Percentiles rank a stretch among this genome's conserved stretches.
These are phyloP conservation scores for Nothocercus julius DNA, from an alignment of 2,113 vertebrate species.

Conservation along the genomic window DNA sequence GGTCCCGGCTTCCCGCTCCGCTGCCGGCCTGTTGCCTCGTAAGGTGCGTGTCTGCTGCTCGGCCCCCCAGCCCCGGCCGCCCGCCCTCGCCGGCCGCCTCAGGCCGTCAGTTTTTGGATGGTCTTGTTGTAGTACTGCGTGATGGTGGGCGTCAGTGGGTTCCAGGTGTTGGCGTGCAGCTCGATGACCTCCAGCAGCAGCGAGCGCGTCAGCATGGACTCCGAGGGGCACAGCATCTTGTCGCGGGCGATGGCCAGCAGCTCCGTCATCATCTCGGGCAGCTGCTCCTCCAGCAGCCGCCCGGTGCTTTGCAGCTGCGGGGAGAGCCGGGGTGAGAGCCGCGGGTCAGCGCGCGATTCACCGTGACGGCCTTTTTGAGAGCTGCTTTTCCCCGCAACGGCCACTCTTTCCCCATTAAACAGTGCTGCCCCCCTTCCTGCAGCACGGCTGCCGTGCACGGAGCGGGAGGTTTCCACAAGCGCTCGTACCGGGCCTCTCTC, in stretches of 20 bases:
- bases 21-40: not conserved
- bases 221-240: slow-evolving; percentile 96
- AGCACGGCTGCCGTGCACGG: not conserved
- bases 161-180: slow-evolving; percentile 96
- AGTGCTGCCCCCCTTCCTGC: too few relatives aligned
- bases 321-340: slow-evolving; percentile 24
- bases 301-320: slow-evolving; percentile 93
- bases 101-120: slow-evolving; percentile 97
- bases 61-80: slow-evolving; percentile 33
- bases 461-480: slow-evolving; percentile 26
- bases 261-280: slow-evolving; percentile 97
- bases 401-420: too few relatives aligned
- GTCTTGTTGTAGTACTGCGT: slow-evolving; percentile 99
- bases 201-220: slow-evolving; percentile 94
- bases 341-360: not conserved
- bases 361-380: too few relatives aligned
- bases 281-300: slow-evolving; percentile 94
- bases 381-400: too few relatives aligned
- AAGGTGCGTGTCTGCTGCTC: slow-evolving; percentile 43
- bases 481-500: rapidly evolving
- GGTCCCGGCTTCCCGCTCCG: not conserved
- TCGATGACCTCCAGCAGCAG: slow-evolving; percentile 99
- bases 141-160: slow-evolving; percentile 92
- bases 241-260: slow-evolving; percentile 90
- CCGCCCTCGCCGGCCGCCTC: slow-evolving; percentile 62